These are phyloP conservation scores for Nephrotoma flavescens DNA, from an alignment of 2,888 invertebrate species.

Conservation along the genomic window DNA sequence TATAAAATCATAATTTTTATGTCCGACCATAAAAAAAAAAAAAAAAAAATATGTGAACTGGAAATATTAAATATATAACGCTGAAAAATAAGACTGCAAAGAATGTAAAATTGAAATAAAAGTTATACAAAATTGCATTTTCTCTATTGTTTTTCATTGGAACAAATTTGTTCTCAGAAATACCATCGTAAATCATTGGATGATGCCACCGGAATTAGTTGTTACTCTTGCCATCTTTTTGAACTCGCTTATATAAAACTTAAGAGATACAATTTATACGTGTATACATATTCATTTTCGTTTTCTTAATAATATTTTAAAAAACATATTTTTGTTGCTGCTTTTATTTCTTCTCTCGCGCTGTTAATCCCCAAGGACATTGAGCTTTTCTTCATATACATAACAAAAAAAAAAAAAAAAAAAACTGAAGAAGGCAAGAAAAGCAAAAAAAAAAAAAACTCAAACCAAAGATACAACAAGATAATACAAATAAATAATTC, in stretches of 20 bases:
- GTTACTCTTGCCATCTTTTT: background rate
- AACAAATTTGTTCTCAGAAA: conserved; percentile 3
- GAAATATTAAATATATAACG: background rate
- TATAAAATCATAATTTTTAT: background rate
- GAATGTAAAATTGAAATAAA: background rate
- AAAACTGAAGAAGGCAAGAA: background rate
- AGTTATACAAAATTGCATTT: background rate
- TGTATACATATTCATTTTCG: background rate
- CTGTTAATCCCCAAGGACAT: background rate
- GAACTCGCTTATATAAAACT: background rate
- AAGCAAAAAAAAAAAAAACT: background rate
- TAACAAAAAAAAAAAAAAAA: background rate
- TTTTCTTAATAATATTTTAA: background rate
- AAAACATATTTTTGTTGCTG: background rate
- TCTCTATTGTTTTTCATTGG: conserved; percentile 1
- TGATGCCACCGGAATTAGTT: conserved; percentile 1
- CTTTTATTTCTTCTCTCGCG: background rate
- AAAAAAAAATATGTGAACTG: background rate
- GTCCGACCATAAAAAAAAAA: background rate
- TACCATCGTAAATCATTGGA: background rate
- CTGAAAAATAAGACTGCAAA: background rate
- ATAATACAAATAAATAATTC: background rate
- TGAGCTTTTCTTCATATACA: background rate
- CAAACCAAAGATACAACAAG: background rate
- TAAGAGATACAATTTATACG: background rate